Conservation (phyloP, 2,113 vertebrate species). For the Ophthalmolycus amberensis region DNA sequence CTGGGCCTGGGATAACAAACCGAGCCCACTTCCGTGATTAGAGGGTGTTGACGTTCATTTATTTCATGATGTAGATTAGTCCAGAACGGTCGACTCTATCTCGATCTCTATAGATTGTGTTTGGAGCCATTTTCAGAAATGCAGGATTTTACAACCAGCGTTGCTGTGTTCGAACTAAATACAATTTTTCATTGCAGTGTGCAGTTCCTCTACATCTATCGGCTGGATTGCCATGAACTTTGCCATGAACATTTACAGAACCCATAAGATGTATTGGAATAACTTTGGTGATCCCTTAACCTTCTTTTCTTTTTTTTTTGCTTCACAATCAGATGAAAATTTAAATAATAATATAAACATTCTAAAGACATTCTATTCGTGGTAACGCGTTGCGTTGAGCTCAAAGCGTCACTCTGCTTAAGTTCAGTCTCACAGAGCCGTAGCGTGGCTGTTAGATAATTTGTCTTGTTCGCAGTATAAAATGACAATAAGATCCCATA, state of each 20-base stretch:
- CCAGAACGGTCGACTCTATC: too few relatives aligned
- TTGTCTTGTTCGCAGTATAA: background rate
- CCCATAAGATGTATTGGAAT: background rate
- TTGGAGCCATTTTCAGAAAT: too few relatives aligned
- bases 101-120: background rate
- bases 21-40: too few relatives aligned
- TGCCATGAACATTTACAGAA: background rate
- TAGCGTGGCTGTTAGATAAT: too few relatives aligned
- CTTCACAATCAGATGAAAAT: background rate
- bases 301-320: background rate
- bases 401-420: background rate
- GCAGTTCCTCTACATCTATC: background rate
- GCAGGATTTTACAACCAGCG: too few relatives aligned
- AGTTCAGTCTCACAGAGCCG: too few relatives aligned
- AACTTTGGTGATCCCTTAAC: background rate
- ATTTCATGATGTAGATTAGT: too few relatives aligned
- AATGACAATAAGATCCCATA: background rate
- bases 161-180: too few relatives aligned
- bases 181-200: background rate
- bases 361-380: background rate
- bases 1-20: too few relatives aligned
- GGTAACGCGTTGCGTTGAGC: background rate
- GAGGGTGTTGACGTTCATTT: too few relatives aligned
- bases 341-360: background rate
- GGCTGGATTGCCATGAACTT: background rate